These are phyloP conservation scores for Aeoliscus strigatus DNA, from an alignment of 2,797 vertebrate species.

Conservation along the genomic window DNA sequence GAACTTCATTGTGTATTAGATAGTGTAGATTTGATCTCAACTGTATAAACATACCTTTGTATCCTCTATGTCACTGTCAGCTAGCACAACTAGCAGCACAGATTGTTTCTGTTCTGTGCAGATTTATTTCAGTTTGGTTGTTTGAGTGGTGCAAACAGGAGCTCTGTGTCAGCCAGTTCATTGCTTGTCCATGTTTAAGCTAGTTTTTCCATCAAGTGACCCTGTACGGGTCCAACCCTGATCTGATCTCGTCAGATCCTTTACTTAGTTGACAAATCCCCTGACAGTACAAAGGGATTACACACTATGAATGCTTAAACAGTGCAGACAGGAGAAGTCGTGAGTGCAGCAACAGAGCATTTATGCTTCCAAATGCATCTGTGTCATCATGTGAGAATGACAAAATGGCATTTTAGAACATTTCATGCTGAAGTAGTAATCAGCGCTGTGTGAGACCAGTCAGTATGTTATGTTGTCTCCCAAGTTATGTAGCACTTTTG, in stretches of 20 bases:
- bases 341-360: not conserved
- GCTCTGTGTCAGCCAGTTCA: not conserved
- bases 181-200: too few relatives aligned
- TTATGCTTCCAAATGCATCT: conserved; percentile 1
- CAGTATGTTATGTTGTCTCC: conserved; percentile 3
- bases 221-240: not conserved
- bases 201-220: not conserved
- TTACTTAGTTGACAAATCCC: too few relatives aligned
- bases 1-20: too few relatives aligned
- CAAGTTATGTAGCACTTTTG: not conserved
- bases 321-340: not conserved
- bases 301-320: not conserved
- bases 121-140: too few relatives aligned
- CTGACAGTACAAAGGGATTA: conserved; percentile 1
- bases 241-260: conserved; percentile 1
- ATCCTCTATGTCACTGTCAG: too few relatives aligned
- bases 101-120: too few relatives aligned
- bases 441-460: conserved; percentile 1
- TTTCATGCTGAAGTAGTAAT: conserved; percentile 1
- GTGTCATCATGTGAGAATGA: not conserved
- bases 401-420: too few relatives aligned
- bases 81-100: too few relatives aligned
- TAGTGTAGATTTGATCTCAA: too few relatives aligned
- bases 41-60: too few relatives aligned
- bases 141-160: too few relatives aligned